Evolutionary conservation across 2,888 invertebrate genomes (phyloP).

Genomic region (Lysandra coridon): DNA sequence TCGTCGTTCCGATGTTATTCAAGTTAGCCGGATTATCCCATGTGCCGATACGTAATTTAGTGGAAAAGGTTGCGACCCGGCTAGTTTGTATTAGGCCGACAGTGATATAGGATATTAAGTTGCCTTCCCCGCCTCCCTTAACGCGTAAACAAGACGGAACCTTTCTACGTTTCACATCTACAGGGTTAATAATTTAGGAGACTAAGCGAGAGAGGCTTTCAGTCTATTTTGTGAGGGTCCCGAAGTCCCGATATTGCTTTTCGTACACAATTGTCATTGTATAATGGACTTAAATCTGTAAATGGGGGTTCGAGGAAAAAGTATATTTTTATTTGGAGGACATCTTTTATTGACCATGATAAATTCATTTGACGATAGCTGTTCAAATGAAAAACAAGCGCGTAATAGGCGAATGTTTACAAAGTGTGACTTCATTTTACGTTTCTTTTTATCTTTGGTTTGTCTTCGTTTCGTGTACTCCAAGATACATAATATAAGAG

Average conservation of each 20-base stretch:
- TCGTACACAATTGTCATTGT: constrained; percentile 56
- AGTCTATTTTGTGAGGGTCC: constrained; percentile 67
- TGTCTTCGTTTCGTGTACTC: background rate
- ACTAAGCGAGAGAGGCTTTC: constrained; percentile 66
- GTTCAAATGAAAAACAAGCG: background rate
- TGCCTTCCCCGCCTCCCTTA: constrained; percentile 75
- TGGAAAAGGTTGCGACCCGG: constrained; percentile 78
- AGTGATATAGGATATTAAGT: constrained; percentile 80
- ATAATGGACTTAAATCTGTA: constrained; percentile 36
- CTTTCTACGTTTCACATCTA: constrained; percentile 75
- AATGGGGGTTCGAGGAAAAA: constrained; percentile 22
- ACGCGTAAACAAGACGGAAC: constrained; percentile 78
- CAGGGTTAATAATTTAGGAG: constrained; percentile 77
- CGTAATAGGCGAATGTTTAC: background rate
- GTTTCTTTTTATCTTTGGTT: background rate
- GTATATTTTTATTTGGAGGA: constrained; percentile 9
- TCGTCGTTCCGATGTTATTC: constrained; percentile 64
- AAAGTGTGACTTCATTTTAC: background rate
- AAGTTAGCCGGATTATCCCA: constrained; percentile 74
- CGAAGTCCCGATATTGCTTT: constrained; percentile 57
- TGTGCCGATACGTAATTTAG: constrained; percentile 78
- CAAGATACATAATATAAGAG: background rate
- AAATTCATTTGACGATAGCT: background rate
- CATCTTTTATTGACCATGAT: constrained; percentile 1
- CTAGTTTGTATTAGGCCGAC: constrained; percentile 77